Conservation (phyloP, 1,140 invertebrate genomes). For the Patella vulgata region DNA sequence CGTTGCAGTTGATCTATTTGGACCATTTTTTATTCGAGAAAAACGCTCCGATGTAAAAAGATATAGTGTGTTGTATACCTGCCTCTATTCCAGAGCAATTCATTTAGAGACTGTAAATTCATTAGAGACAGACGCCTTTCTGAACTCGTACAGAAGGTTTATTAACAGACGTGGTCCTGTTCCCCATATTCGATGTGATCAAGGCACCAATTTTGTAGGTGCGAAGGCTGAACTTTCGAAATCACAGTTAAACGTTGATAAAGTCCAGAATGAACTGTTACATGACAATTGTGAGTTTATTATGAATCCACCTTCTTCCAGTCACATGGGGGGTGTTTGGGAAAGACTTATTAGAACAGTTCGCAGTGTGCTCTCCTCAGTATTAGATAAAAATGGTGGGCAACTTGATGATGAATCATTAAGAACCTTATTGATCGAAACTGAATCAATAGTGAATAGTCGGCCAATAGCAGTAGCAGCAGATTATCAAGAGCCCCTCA, state of each 20-base stretch:
- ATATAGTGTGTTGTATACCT: slow-evolving; percentile 28
- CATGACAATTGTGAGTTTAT: slow-evolving; percentile 22
- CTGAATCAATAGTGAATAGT: slow-evolving; percentile 35
- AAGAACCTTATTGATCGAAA: slow-evolving; percentile 39
- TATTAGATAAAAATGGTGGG: no score
- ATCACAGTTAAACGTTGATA: not conserved
- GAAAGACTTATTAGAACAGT: slow-evolving; percentile 5
- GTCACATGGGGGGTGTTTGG: slow-evolving; percentile 36
- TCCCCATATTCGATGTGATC: slow-evolving; percentile 33
- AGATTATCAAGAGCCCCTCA: slow-evolving; percentile 21
- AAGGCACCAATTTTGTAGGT: slow-evolving; percentile 39
- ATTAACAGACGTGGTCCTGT: slow-evolving; percentile 15
- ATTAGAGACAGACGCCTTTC: slow-evolving; percentile 27
- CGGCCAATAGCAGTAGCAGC: slow-evolving; percentile 31
- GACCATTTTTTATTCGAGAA: slow-evolving; percentile 31
- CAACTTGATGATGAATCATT: no score
- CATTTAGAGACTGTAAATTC: slow-evolving; percentile 35
- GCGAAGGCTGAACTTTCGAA: slow-evolving; percentile 39
- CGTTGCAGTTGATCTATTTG: slow-evolving; percentile 32
- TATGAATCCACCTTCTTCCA: slow-evolving; percentile 24
- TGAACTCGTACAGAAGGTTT: slow-evolving; percentile 19
- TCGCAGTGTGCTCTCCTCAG: slow-evolving; percentile 11
- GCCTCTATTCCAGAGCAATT: slow-evolving; percentile 19
- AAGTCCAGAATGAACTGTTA: slow-evolving; percentile 2
- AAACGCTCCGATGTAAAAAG: slow-evolving; percentile 17